Evolutionary conservation across 2,797 vertebrate species (phyloP).

Genomic region (Margarornis squamiger): DNA sequence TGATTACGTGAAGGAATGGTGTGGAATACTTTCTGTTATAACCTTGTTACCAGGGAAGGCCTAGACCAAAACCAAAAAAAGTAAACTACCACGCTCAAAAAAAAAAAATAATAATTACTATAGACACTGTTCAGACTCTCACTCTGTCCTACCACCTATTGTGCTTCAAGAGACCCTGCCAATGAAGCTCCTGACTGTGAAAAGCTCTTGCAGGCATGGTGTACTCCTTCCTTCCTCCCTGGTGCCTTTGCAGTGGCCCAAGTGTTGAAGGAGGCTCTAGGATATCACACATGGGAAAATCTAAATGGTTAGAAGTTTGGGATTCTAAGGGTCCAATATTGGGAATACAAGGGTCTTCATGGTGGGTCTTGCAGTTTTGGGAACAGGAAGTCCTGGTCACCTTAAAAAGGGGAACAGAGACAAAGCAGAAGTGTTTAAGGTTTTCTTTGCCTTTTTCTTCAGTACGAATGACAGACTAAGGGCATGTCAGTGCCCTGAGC

Average conservation of each 20-base stretch:
- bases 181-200: not conserved
- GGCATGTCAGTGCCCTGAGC: not conserved
- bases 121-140: not conserved
- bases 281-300: not conserved
- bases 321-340: not conserved
- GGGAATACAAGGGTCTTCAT: not conserved
- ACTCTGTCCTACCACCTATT: not conserved
- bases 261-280: not conserved
- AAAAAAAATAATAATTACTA: fast-evolving
- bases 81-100: too few species aligned
- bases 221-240: not conserved
- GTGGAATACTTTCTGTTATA: too few species aligned
- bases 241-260: not conserved
- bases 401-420: not conserved
- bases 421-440: not conserved
- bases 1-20: too few species aligned
- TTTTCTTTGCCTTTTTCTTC: not conserved
- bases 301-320: not conserved
- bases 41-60: too few species aligned
- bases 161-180: not conserved
- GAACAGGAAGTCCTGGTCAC: not conserved
- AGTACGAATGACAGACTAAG: not conserved
- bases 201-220: not conserved
- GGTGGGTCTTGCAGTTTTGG: not conserved
- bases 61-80: not conserved